Base-by-base conservation (phyloP, 2,113 vertebrate species). In the Perca fluviatilis region DNA sequence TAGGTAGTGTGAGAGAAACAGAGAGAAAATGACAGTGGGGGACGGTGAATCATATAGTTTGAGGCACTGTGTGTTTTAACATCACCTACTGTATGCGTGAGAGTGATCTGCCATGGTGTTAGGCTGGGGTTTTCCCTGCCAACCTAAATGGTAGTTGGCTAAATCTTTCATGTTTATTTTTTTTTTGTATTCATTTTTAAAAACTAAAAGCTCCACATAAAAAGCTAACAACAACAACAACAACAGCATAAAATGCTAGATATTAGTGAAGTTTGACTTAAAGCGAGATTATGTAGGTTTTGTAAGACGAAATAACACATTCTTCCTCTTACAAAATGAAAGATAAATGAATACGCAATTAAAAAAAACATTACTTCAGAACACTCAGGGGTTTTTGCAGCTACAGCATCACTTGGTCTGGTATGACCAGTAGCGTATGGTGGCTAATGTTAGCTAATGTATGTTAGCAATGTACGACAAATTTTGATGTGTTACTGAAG, bases 31-130 rank as follows among this genome's bases (percentile, higher is more conserved):
- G 74, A 71, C 65, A 67, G 65, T 60, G 63, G 58, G 21, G 74
- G 70, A 54, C 54, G 46, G 70, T 57, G 79, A 78, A 47, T 57
- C 71, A 51, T 80, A 66, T 77, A 36, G 62, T 82, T 82, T 46
- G n/a, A 67, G 69, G 80, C 66, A 3, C 51, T 57, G 33, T n/a
- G 11, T 54, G 73, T 61, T 56, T 73, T 51, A 81, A 14, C 50
- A 50, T 77, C 54, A 76, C 79, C 79, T 75, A 43, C 40, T 43
- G 40, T 43, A 61, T 50, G 50, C 10, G 40, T 43, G 83, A 82
- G 73, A 83, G 30, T 75, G 80, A 85, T 88, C 88, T 85, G 88
- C 43, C 36, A 6, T 6, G 68, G 70, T 53, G 79, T 21, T 36
- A 72, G 68, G 25, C 11, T 5, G 57, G 13, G 46, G 25, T 30